phyloP scores from a whole-genome alignment of 2,113 vertebrate genomes.

The Peromyscus polionotus region DNA sequence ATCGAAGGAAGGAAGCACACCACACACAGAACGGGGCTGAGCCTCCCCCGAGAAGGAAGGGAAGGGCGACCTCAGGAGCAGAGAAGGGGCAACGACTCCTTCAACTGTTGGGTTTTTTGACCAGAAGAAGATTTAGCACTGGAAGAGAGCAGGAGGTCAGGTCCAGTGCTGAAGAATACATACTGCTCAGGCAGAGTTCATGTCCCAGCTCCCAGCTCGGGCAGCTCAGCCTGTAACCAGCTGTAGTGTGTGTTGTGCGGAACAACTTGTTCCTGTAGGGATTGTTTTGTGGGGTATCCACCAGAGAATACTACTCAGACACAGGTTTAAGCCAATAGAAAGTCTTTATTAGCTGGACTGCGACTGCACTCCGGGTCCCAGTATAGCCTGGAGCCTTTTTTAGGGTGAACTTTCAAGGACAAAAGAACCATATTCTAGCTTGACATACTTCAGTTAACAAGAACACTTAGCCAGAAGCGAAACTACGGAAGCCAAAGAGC shows the following conservation, averaged over 20 bases:
- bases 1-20: constrained; percentile 63
- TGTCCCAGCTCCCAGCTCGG: background rate
- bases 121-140: background rate
- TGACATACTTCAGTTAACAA: background rate
- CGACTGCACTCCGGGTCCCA: background rate
- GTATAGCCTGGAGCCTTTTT: background rate
- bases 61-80: constrained; percentile 12
- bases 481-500: background rate
- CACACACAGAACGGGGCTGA: background rate
- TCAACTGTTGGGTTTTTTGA: background rate
- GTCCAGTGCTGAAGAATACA: no score
- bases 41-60: constrained; percentile 35
- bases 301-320: background rate
- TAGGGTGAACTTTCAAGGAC: background rate
- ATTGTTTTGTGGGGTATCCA: background rate
- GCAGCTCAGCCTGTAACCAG: background rate
- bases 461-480: background rate
- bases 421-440: background rate
- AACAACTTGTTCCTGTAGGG: background rate
- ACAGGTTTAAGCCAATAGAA: background rate
- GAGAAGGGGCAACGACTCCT: background rate
- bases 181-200: background rate
- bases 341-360: background rate
- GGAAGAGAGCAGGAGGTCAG: no score
- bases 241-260: no score